These are phyloP conservation scores for Aurelia aurita complex sp. Pacific DNA, from an alignment of 30 jellyfish, hydroid and myxozoan species.

Conservation along the genomic window DNA sequence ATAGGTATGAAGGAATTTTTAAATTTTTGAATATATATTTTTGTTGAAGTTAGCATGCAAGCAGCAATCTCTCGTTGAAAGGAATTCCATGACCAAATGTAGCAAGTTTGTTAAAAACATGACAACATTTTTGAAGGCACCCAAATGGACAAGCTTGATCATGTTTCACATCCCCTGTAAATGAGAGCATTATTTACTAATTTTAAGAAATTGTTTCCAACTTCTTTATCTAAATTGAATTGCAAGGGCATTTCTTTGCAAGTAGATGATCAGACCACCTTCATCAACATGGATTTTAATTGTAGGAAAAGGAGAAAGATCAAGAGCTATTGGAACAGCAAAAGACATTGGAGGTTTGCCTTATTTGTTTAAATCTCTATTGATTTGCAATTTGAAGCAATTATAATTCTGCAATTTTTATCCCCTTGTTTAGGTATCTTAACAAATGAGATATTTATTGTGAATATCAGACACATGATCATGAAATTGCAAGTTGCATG, in stretches of 20 bases:
- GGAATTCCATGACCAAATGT: slow-evolving; percentile 11
- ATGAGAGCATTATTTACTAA: slow-evolving; percentile 7
- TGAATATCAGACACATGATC: too few species aligned
- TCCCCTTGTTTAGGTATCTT: too few species aligned
- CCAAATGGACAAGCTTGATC: slow-evolving; percentile 12
- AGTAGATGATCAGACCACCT: too few species aligned
- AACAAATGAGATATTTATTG: too few species aligned
- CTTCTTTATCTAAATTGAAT: too few species aligned
- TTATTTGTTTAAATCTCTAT: not conserved
- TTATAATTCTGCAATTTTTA: not conserved
- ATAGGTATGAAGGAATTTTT: too few species aligned
- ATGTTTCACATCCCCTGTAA: slow-evolving; percentile 1
- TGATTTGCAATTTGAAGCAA: slow-evolving; percentile 9
- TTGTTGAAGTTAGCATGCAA: not conserved
- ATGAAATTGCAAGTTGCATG: too few species aligned
- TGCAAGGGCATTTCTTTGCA: too few species aligned
- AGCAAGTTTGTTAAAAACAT: slow-evolving; percentile 2
- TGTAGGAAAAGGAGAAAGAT: not conserved
- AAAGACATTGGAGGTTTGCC: slow-evolving; percentile 6
- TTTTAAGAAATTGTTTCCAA: not conserved
- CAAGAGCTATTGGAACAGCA: not conserved
- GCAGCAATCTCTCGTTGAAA: not conserved
- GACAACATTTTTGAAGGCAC: slow-evolving; percentile 6
- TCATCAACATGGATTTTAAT: too few species aligned
- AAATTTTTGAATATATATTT: too few species aligned